Base-by-base conservation (phyloP, 2,888 invertebrate genomes). In the Fissipunctia ypsillon region DNA sequence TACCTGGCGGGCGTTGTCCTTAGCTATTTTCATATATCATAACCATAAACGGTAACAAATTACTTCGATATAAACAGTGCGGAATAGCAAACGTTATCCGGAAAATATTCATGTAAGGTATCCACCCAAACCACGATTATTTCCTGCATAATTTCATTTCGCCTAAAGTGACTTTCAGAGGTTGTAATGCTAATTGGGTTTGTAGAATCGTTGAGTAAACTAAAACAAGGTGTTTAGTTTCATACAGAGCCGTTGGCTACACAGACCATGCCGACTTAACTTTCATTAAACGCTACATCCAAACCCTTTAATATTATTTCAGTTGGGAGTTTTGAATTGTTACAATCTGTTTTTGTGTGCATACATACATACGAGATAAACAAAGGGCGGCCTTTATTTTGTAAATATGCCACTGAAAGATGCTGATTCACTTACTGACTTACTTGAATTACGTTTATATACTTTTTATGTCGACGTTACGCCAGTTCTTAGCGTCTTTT, bases 121-220 rank as follows among this genome's bases (percentile, higher is more conserved):
- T 72, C 68, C 78, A 78, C 86, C 83, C 68, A 65, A 80, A 73
- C 67, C 71, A 45, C 76, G 64, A 73, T 86, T 79, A 83, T 79
- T 86, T 80, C 73, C 70, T 87, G 86, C 88, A 88, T 88, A 88
- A 89, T 90, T 88, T 86, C 83, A 88, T 90, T 92, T 86, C 81
- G 80, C 78, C 84, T 82, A 88, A 91, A 91, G 89, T 91, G 87
- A 89, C 90, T 92, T 92, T 91, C 88, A 88, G 89, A 87, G 90
- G 88, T 91, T 90, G 89, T 92, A 92, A 91, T 92, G 90, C 90
- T 92, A 94, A 94, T 94, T 93, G 90, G 93, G 92, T 94, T 93
- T 90, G 91, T 87, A 89, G 87, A 94, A 91, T 92, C 91, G 92
- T 91, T 90, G 90, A 89, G 91, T 91, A 91, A 92, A 93, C 91